Conservation (phyloP, 2,113 vertebrate genomes). For the Lethenteron camtschaticum region DNA sequence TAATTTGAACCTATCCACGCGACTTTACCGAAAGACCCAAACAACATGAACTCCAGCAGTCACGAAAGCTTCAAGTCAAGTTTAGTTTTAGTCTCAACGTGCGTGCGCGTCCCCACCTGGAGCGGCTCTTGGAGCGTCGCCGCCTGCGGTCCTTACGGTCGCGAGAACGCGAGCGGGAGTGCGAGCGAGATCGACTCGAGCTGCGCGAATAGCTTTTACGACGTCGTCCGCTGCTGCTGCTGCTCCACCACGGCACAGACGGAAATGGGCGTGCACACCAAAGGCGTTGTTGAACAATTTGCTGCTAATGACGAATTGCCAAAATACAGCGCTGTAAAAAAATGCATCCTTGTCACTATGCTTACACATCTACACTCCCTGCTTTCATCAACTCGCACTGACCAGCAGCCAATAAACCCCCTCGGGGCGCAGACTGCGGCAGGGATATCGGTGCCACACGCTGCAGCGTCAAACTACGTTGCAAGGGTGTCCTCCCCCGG, state of each 20-base stretch:
- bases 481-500: too few species aligned
- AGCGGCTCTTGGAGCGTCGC: slow-evolving; percentile 50
- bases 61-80: too few species aligned
- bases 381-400: too few species aligned
- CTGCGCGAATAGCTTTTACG: slow-evolving; percentile 48
- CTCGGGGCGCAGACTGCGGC: too few species aligned
- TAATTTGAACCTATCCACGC: too few species aligned
- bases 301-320: not conserved
- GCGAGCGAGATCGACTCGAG: slow-evolving; percentile 42
- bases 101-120: slow-evolving; percentile 9
- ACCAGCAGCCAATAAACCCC: too few species aligned
- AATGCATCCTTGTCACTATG: not conserved
- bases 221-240: slow-evolving; percentile 20
- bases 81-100: too few species aligned
- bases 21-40: too few species aligned
- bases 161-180: slow-evolving; percentile 33
- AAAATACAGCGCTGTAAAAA: not conserved
- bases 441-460: too few species aligned
- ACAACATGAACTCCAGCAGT: too few species aligned
- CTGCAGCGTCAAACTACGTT: too few species aligned
- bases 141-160: too few species aligned
- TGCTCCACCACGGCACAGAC: slow-evolving; percentile 9
- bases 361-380: not conserved
- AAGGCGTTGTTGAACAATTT: slow-evolving; percentile 15
- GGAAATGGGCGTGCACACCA: not conserved